A percentile compares a stretch with the other conserved stretches of the same genome.
Conservation (phyloP, 2,113 vertebrate genomes). For the Puffinus mauretanicus region DNA sequence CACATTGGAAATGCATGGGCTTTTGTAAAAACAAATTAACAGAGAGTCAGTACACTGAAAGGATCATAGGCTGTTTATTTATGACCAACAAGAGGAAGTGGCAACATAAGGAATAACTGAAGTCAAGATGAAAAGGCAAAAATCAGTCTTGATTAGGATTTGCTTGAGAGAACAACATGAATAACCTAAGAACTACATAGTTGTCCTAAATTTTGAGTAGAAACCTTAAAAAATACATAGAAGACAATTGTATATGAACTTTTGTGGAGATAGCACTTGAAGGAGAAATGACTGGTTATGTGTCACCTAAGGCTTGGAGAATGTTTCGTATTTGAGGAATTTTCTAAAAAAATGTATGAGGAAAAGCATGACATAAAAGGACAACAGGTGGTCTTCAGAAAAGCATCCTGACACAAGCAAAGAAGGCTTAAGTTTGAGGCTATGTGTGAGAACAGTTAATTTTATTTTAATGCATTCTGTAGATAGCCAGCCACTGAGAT, state of each 20-base stretch:
- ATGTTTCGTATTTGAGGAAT: not conserved
- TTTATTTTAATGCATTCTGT: not conserved
- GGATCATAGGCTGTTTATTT: not conserved
- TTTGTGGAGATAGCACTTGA: not conserved
- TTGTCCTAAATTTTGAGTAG: not conserved
- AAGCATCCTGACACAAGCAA: not conserved
- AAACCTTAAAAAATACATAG: not conserved
- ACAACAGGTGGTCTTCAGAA: conserved; percentile 26
- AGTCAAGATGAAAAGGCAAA: not conserved
- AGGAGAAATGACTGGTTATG: not conserved
- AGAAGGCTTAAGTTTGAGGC: not conserved
- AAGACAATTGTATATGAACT: not conserved
- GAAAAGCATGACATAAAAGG: not conserved
- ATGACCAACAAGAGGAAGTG: not conserved
- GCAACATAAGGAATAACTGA: not conserved
- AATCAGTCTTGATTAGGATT: not conserved
- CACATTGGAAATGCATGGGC: not conserved
- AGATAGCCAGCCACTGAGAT: not conserved
- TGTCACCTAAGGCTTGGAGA: not conserved
- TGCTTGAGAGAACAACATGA: not conserved
- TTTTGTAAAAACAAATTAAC: not conserved
- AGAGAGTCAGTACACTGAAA: not conserved
- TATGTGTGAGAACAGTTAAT: not conserved
- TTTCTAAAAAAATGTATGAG: not conserved
- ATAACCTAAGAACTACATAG: not conserved